Evolutionary conservation across 2,113 vertebrate species (phyloP).

Genomic region (Dasyornis broadbenti): DNA sequence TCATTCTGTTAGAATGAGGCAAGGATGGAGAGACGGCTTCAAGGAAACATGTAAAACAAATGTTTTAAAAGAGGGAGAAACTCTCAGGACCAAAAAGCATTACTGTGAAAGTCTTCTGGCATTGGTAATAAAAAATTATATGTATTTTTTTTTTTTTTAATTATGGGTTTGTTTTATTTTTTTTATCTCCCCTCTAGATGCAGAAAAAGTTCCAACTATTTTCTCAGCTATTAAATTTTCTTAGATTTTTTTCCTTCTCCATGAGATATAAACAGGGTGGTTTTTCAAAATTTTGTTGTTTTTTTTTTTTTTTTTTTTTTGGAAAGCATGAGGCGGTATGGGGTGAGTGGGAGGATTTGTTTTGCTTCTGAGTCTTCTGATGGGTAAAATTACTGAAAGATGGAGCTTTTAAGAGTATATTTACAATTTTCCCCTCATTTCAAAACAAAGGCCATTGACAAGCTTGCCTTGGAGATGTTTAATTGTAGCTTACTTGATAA

Average conservation of each 20-base stretch:
- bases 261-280: background rate
- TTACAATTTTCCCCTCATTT: background rate
- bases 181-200: accelerated
- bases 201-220: background rate
- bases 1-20: background rate
- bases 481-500: background rate
- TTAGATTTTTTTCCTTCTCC: background rate
- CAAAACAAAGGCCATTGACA: background rate
- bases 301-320: background rate
- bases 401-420: slow-evolving; percentile 16
- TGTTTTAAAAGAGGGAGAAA: background rate
- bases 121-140: background rate
- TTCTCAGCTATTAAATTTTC: background rate
- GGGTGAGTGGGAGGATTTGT: background rate
- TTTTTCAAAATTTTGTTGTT: background rate
- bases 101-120: background rate
- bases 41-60: background rate
- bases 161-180: too few species aligned
- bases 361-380: background rate
- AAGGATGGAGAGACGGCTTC: background rate
- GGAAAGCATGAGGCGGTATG: accelerated
- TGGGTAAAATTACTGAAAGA: background rate
- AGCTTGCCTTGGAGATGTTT: background rate
- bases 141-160: background rate
- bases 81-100: background rate